Base-by-base conservation (phyloP, 1,140 invertebrate species). In the Drosophila obscura region DNA sequence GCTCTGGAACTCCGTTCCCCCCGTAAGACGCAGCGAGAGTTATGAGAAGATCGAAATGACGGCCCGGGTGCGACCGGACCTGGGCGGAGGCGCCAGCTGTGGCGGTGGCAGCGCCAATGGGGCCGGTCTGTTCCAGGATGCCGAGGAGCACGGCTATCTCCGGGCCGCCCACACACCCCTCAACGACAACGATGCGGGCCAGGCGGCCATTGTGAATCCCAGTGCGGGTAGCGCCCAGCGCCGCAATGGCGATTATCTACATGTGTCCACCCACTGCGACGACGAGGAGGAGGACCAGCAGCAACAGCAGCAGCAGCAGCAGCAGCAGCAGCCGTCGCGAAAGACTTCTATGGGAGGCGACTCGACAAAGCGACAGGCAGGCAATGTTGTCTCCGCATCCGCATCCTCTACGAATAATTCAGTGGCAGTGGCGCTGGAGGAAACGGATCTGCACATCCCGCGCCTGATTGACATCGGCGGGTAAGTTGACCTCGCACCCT, bases 11-110 rank as follows among this genome's bases (percentile, higher is more conserved):
- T 84, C 77, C n/a, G 85, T 91, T 51, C 90, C 90, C 6, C 77
- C 84, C 7, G 80, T 79, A n/a, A 48, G 81, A 2, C 92, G 93
- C 46, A 93, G 94, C 44, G 95, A 95, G 75, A 95, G 93, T 90
- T 95, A 95, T 80, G 95, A 96, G 88, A 96, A 96, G 92, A 96
- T 96, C 64, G 95, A 96, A 83, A 93, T 95, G 92, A 95, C 90
- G n/a, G 62, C 84, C 9, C 58, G 89, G 9, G 75, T 82, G 49
- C 89, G 89, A 22, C 89, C 89, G 28, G 89, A 91, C 31, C 52
- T 91, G 57, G 81, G 85, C 16, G 93, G 94, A 53, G 92, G 82
- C 56, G 91, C 88, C 48, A 91, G 90, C 8, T 93, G 93, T 66
- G 92, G 93, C 8, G 84, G 84, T 13, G 84, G 84, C 64, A 88